These are phyloP conservation scores for Vanessa atalanta DNA, from an alignment of 1,140 invertebrate genomes.

Conservation along the genomic window DNA sequence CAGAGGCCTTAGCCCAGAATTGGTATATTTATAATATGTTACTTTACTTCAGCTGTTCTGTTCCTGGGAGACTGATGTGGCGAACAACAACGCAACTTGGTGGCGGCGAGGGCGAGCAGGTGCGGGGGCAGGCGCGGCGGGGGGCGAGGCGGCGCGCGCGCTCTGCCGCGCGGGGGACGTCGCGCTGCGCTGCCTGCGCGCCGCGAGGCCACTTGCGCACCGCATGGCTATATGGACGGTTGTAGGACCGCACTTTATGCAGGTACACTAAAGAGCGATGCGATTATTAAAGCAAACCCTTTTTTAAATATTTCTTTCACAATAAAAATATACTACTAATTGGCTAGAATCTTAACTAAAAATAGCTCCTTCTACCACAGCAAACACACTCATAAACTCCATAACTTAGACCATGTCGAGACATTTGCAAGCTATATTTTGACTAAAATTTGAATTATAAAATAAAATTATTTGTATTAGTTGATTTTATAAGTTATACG, in stretches of 20 bases:
- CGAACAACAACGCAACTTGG: slow-evolving; percentile 58
- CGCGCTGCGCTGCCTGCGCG: slow-evolving; percentile 91
- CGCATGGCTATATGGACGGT: slow-evolving; percentile 95
- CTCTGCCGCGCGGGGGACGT: slow-evolving; percentile 92
- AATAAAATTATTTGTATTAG: too few species aligned
- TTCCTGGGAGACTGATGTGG: slow-evolving; percentile 58
- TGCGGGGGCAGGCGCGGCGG: slow-evolving; percentile 50
- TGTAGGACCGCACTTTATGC: slow-evolving; percentile 94
- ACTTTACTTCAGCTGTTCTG: slow-evolving; percentile 56
- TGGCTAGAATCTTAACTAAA: too few species aligned
- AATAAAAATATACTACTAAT: too few species aligned
- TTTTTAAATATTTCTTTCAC: too few species aligned
- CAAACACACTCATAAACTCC: too few species aligned
- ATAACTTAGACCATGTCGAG: too few species aligned
- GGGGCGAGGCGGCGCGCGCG: slow-evolving; percentile 83
- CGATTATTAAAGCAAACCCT: too few species aligned
- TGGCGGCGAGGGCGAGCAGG: slow-evolving; percentile 62
- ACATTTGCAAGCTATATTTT: too few species aligned
- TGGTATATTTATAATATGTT: neutral
- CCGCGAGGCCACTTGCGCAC: slow-evolving; percentile 92
- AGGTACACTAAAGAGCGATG: slow-evolving; percentile 80
- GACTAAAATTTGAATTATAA: too few species aligned
- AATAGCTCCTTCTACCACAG: too few species aligned
- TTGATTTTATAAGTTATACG: too few species aligned
- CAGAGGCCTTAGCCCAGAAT: neutral